A percentile compares a stretch with the other conserved stretches of the same genome.
These are phyloP conservation scores for Andricus curvator DNA, from an alignment of 2,888 invertebrate species.

Conservation along the genomic window DNA sequence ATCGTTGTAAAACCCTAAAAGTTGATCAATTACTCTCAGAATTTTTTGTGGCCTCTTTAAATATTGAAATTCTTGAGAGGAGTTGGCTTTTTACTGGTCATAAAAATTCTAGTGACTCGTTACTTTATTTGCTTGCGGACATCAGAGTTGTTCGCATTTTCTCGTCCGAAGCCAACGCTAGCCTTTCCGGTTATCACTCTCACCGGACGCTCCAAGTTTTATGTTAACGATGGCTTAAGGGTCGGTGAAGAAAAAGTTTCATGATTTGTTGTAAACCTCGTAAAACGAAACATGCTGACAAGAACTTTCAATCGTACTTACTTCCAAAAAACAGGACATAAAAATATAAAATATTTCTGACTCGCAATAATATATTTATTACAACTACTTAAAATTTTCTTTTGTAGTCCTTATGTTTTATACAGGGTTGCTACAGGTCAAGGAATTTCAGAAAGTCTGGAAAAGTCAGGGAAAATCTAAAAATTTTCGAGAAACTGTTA, in stretches of 20 bases:
- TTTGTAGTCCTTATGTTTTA: no score
- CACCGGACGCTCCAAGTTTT: slow-evolving; percentile 16
- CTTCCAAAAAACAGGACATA: neutral
- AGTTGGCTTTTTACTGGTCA: slow-evolving; percentile 20
- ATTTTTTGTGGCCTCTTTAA: slow-evolving; percentile 5
- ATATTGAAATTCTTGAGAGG: neutral
- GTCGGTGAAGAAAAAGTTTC: slow-evolving; percentile 1
- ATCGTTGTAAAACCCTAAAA: neutral
- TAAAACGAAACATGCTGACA: neutral
- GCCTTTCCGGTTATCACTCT: slow-evolving; percentile 32
- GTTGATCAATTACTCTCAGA: neutral
- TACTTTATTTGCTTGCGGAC: slow-evolving; percentile 21
- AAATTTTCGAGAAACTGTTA: no score
- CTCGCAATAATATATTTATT: neutral
- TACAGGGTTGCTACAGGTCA: no score
- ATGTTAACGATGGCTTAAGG: neutral
- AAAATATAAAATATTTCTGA: neutral
- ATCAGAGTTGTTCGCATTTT: slow-evolving; percentile 28
- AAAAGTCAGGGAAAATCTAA: no score
- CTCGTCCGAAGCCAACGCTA: slow-evolving; percentile 16
- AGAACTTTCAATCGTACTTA: neutral
- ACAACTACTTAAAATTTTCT: neutral
- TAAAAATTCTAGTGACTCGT: slow-evolving; percentile 32
- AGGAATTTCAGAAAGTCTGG: no score
- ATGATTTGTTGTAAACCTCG: slow-evolving; percentile 17